Evolutionary conservation across 2,113 vertebrate genomes (phyloP), one percentile per base, ranked within the genome.

Genomic region (Sebastes schlegelii): DNA sequence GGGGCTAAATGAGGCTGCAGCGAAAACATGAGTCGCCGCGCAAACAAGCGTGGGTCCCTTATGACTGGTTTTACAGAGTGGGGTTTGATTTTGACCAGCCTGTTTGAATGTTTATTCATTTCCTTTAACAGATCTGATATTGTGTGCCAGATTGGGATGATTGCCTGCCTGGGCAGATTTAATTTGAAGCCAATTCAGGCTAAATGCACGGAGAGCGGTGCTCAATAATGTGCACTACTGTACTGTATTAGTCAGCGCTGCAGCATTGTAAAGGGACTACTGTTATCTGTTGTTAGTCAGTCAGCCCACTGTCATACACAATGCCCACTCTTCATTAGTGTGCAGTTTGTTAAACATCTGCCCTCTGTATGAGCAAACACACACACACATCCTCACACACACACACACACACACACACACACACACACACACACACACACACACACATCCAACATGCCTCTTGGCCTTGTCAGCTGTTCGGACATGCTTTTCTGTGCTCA

Each of bases 381-480:
- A 55, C 69, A 67, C 43, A 17, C n/a, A 14, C 45, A 63, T 42
- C 40, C 17, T 51, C 11, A 61, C 48, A 62, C 70, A 76, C 70
- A 74, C 68, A 64, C 74, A 58, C 66, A 21, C 40, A 10, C 42
- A 61, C 55, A 58, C 13, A 46, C 48, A 61, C 70, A 77, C 74
- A 69, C 69, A 66, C 78, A 60, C 54, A 77, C 19, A 6, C 42
- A 26, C 16, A 12, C 34, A 55, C 67, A 58, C 74, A 65, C 81
- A 21, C 34, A 69, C 80, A 65, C 82, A 82, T 82, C 72, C 51
- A 80, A 83, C 88, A 83, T 93, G 91, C 92, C 93, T 93, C 83
- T 83, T 87, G 93, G 92, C 93, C 83, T 45, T 89, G 92, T 94
- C 93, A 92, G 93, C 91, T 93, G 92, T 90, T 93, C 55, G 84